Evolutionary conservation across 1,140 invertebrate species (phyloP), one percentile per base, ranked within the genome.

Genomic region (Aleiodes sp.): DNA sequence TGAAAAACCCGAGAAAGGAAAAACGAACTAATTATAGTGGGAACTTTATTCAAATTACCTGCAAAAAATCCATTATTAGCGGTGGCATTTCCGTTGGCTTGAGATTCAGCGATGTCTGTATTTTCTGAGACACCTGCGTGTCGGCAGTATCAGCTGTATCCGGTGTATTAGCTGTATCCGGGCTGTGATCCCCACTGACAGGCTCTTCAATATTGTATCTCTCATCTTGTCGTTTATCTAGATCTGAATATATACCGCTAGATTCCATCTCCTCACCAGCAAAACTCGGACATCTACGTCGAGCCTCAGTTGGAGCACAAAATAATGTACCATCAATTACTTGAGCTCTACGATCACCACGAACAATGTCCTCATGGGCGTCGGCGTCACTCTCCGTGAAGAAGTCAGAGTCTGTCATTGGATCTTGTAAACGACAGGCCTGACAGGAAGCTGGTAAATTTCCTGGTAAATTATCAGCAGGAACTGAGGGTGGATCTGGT

Each of bases 331-430:
- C 94, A 82, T 95, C 94, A 57, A 73, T 71, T 4, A 73, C 65
- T 7, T 59, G 56, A 6, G 92, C 92, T 64, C 87, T 84, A 14
- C 92, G 86, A 78, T 94, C 93, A 2, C 92, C 91, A 4, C 88
- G 89, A 73, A 79, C 91, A 84, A 81, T 91, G 21, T 94, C 92
- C 69, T 94, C 93, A 80, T 92, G 89, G 1, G 89, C 90, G 80
- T 95, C 94, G 0, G 92, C 93, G 84, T 95, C 94, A 75, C 92
- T 94, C 85, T 95, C 94, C 4, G 93, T 95, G 77, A 94, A 95
- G 80, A 95, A 95, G 80, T 95, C 94, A 0, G 94, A 95, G 83
- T 95, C 94, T 0, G 94, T 95, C 93, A 95, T 94, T 1, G 93
- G 92, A 84, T 94, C 93, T 66, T 90, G 89, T 14, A 69, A 10